Conservation (phyloP, 2,888 invertebrate species). For the Vandiemenella viatica region DNA sequence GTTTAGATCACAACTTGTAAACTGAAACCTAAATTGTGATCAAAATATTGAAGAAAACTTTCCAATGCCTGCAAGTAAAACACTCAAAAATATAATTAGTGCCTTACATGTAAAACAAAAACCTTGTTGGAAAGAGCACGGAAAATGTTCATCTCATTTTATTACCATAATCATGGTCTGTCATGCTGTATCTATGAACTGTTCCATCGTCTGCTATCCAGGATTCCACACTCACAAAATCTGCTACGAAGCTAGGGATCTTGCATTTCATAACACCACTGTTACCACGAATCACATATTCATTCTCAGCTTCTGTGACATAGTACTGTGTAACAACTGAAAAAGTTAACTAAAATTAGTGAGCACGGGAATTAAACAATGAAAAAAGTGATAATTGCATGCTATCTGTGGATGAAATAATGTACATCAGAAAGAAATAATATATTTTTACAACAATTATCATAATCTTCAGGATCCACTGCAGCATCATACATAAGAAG, state of each 20-base stretch:
- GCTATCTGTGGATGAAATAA: too few relatives aligned
- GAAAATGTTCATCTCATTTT: background rate
- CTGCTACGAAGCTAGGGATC: slow-evolving; percentile 58
- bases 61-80: too few relatives aligned
- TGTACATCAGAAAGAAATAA: too few relatives aligned
- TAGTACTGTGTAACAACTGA: slow-evolving; percentile 57
- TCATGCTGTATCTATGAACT: slow-evolving; percentile 5
- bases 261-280: slow-evolving; percentile 56
- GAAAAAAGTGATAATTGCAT: too few relatives aligned
- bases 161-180: slow-evolving; percentile 14
- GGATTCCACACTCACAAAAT: slow-evolving; percentile 52
- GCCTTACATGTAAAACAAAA: background rate
- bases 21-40: too few relatives aligned
- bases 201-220: slow-evolving; percentile 36
- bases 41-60: too few relatives aligned
- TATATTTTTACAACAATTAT: too few relatives aligned
- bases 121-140: background rate
- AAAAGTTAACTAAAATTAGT: too few relatives aligned
- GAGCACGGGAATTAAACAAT: too few relatives aligned
- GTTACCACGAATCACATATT: slow-evolving; percentile 59
- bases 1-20: too few relatives aligned
- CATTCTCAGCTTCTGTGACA: slow-evolving; percentile 54
- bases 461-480: too few relatives aligned
- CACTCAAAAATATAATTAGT: background rate
- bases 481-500: too few relatives aligned